phyloP scores from a whole-genome alignment of 2,113 vertebrate genomes.

The Mesocricetus auratus region DNA sequence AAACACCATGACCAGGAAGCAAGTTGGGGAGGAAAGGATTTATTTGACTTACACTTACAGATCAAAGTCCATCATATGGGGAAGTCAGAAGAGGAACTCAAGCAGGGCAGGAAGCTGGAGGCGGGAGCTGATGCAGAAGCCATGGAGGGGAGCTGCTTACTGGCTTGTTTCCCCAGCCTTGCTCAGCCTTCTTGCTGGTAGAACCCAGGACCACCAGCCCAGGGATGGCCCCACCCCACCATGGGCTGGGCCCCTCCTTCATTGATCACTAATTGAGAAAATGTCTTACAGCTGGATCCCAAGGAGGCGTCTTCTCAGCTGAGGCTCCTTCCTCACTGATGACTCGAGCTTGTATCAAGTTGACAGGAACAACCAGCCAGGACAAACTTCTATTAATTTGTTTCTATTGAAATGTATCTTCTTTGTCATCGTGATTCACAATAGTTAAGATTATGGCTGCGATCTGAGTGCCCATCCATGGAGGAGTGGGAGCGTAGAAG shows the following conservation, averaged over 20 bases:
- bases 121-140: neutral
- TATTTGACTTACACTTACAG: neutral
- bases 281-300: neutral
- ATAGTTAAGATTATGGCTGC: too few species aligned
- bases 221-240: neutral
- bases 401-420: neutral
- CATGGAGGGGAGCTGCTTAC: neutral
- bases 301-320: neutral
- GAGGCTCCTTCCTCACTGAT: neutral
- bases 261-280: neutral
- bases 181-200: neutral
- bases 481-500: too few species aligned
- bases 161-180: neutral
- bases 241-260: neutral
- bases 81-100: neutral
- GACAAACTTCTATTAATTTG: neutral
- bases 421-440: neutral
- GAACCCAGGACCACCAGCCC: neutral
- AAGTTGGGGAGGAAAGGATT: neutral
- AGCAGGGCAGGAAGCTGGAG: neutral
- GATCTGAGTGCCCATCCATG: neutral
- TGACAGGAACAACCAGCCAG: neutral
- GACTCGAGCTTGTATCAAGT: neutral
- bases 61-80: neutral
- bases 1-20: neutral